Evolutionary conservation across 2,888 invertebrate genomes (phyloP), one percentile per base, ranked within the genome.

Genomic region (Piscicola geometra): DNA sequence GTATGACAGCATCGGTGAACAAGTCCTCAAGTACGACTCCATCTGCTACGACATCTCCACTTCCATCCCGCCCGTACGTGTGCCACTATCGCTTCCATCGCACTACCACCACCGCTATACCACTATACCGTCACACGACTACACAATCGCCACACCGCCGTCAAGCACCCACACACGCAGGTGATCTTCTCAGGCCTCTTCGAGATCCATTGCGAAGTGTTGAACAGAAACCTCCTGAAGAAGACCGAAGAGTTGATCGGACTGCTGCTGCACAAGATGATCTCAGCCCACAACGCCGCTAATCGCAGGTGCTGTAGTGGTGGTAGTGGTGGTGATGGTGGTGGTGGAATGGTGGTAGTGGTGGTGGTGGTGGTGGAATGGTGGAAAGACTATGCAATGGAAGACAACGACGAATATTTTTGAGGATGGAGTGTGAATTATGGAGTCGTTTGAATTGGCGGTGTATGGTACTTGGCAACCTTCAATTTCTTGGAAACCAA

Each of bases 191-290:
- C 73, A 0, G 93, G 93, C 12, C 89, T 94, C 86, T 96, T 92
- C 83, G 91, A 92, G 82, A 90, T 95, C 84, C 90, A 93, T 84
- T 89, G 94, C 75, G 89, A 88, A 70, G 91, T 91, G 75, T 87
- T 95, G 41, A 91, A 95, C 68, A 88, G 88, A 25, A 88, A 90
- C 0, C 85, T 96, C 78, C 89, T 91, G 9, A 85, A 87, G 18
- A 87, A 90, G 35, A 92, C 93, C 0, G 88, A 90, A 41, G 88
- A 88, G 74, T 87, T 93, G 75, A 90, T 90, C 78, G 89, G 90
- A 70, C 88, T 89, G 73, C 85, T 96, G 72, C 85, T 95, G 3
- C 86, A 89, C 64, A 89, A 89, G 82, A 92, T 94, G 73, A 18
- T 73, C 28, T 15, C 64, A n/a, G 64, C 25, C n/a, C 73, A 73